Percentiles rank a stretch among this genome's conserved stretches.
These are phyloP conservation scores for Aegotheles bennettii DNA, from an alignment of 2,113 vertebrate genomes.

Conservation along the genomic window DNA sequence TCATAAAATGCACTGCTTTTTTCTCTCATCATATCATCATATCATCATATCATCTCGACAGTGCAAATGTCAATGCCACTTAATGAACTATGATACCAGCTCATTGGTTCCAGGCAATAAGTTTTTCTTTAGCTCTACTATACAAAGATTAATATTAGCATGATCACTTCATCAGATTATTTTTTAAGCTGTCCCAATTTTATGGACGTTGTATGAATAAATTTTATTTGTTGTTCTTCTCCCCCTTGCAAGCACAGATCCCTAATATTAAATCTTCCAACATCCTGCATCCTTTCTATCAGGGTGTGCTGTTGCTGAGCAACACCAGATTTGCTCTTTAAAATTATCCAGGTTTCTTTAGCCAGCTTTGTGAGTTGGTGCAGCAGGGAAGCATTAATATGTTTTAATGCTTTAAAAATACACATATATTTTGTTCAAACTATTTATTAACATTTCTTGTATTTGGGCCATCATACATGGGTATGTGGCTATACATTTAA, in stretches of 20 bases:
- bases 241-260: conserved; percentile 38
- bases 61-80: conserved; percentile 17
- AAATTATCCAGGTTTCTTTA: conserved; percentile 67
- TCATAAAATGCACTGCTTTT: neutral
- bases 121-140: conserved; percentile 36
- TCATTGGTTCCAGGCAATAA: conserved; percentile 23
- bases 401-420: conserved; percentile 42
- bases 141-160: conserved; percentile 40
- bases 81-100: neutral
- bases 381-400: conserved; percentile 28
- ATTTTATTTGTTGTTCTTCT: conserved; percentile 56
- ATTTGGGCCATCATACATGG: neutral
- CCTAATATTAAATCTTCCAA: conserved; percentile 68
- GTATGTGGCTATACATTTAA: neutral
- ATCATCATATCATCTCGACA: neutral
- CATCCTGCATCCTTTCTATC: conserved; percentile 65
- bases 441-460: conserved; percentile 10
- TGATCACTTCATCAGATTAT: conserved; percentile 39
- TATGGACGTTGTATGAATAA: conserved; percentile 13
- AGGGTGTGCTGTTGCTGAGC: conserved; percentile 73
- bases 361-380: conserved; percentile 60
- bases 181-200: conserved; percentile 45
- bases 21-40: neutral
- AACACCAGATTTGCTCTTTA: conserved; percentile 74
- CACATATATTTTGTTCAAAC: neutral